Conservation (phyloP, 1,140 invertebrate genomes). For the Papilio glaucus region DNA sequence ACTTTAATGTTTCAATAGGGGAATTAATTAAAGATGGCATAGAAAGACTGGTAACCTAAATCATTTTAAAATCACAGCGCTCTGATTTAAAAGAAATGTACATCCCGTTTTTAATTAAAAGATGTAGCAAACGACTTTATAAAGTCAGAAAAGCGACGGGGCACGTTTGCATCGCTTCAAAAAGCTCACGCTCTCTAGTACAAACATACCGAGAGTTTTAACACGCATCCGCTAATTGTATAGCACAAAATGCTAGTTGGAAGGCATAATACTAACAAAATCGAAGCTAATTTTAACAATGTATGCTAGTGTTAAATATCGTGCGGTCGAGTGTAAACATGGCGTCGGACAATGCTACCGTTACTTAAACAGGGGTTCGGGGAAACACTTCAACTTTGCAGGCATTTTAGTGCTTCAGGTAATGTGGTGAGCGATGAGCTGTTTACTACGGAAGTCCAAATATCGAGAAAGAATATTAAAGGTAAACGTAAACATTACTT, state of each 20-base stretch:
- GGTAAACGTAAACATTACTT: no score
- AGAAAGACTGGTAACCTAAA: not conserved
- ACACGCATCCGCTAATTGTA: conserved; percentile 57
- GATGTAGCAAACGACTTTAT: not conserved
- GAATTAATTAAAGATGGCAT: not conserved
- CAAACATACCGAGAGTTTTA: conserved; percentile 45
- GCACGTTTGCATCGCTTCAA: conserved; percentile 16
- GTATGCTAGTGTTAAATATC: conserved; percentile 61
- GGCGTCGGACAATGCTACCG: conserved; percentile 56
- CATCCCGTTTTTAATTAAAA: not conserved
- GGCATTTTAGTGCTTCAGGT: conserved; percentile 4
- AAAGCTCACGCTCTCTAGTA: conserved; percentile 20
- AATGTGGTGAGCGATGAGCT: not conserved
- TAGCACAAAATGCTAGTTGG: conserved; percentile 50
- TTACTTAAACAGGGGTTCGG: conserved; percentile 61
- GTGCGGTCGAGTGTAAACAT: conserved; percentile 61
- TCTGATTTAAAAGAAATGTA: not conserved
- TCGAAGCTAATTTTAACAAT: conserved; percentile 68
- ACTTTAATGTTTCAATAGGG: not conserved
- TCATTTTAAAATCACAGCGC: not conserved
- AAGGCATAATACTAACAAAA: conserved; percentile 59
- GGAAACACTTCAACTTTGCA: conserved; percentile 40
- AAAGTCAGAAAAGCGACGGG: not conserved
- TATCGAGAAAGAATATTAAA: no score
- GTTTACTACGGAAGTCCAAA: no score